A percentile compares a stretch with the other conserved stretches of the same genome.
phyloP scores from a whole-genome alignment of 2,797 vertebrate species.

The Taeniopygia guttata region DNA sequence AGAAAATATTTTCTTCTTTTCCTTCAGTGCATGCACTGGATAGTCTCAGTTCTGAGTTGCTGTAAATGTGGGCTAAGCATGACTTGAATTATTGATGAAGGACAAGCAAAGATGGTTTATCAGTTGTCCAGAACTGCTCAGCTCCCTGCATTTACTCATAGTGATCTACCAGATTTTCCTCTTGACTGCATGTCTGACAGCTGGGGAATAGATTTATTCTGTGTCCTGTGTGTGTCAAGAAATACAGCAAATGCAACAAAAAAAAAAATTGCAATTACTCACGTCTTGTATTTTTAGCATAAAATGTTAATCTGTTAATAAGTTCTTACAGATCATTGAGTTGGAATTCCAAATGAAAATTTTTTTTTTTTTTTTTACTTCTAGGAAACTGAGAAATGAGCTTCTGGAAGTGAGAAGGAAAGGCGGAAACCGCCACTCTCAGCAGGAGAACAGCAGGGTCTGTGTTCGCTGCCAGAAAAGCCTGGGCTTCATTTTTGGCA shows the following conservation, averaged over 20 bases:
- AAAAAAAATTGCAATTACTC: background rate
- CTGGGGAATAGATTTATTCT: background rate
- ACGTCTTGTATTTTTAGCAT: background rate
- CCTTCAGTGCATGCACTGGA: background rate
- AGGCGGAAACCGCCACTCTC: constrained; percentile 71
- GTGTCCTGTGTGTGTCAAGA: background rate
- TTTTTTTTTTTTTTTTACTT: background rate
- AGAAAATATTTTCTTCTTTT: background rate
- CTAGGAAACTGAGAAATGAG: constrained; percentile 93
- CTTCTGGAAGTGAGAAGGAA: constrained; percentile 88
- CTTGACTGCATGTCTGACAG: background rate
- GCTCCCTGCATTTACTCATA: background rate
- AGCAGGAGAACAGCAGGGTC: constrained; percentile 79
- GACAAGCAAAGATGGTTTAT: background rate
- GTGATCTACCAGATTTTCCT: background rate
- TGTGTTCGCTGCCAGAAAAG: constrained; percentile 87
- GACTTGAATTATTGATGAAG: background rate
- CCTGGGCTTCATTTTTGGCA: constrained; percentile 89
- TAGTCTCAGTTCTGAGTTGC: background rate
- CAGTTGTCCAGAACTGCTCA: background rate
- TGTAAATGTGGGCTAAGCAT: background rate
- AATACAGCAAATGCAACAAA: background rate
- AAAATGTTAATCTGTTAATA: background rate
- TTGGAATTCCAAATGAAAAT: background rate
- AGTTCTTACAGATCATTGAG: background rate